These are phyloP conservation scores for Carcinoscorpius rotundicauda DNA, from an alignment of 1,140 invertebrate genomes.

Conservation along the genomic window DNA sequence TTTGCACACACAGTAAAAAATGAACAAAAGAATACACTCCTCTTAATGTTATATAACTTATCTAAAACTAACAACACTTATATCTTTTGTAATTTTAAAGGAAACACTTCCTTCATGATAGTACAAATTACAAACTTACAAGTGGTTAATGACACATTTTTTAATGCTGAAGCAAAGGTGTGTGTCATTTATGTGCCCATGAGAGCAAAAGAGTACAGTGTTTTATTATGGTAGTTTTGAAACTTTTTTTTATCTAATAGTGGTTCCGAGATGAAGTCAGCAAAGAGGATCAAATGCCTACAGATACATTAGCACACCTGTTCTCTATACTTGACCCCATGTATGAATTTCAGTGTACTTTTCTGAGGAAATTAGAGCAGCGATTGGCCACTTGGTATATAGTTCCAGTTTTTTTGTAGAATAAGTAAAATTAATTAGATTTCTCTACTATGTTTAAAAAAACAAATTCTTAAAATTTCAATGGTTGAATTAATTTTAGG, in stretches of 20 bases:
- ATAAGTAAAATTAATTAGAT: not conserved
- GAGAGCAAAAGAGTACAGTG: too few species aligned
- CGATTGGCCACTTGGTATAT: slow-evolving; percentile 47
- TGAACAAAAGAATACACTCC: too few species aligned
- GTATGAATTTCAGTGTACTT: slow-evolving; percentile 47
- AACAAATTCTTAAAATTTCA: not conserved
- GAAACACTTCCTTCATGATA: too few species aligned
- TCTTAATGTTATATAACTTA: too few species aligned
- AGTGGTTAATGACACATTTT: too few species aligned
- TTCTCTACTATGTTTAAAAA: not conserved
- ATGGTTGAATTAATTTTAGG: not conserved
- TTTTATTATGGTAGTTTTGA: too few species aligned
- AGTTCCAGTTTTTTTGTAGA: not conserved
- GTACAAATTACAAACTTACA: too few species aligned
- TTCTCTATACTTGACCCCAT: slow-evolving; percentile 49
- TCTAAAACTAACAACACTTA: too few species aligned
- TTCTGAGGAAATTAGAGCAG: slow-evolving; percentile 53
- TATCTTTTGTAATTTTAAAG: too few species aligned
- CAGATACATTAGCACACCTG: slow-evolving; percentile 38
- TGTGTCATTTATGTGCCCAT: too few species aligned
- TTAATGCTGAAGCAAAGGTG: too few species aligned
- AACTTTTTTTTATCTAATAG: slow-evolving; percentile 35
- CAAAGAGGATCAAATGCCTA: slow-evolving; percentile 40
- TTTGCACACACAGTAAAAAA: too few species aligned
- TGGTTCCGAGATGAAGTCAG: slow-evolving; percentile 55